Base-by-base conservation (phyloP, 1,140 invertebrate species). In the Orchesella cincta region DNA sequence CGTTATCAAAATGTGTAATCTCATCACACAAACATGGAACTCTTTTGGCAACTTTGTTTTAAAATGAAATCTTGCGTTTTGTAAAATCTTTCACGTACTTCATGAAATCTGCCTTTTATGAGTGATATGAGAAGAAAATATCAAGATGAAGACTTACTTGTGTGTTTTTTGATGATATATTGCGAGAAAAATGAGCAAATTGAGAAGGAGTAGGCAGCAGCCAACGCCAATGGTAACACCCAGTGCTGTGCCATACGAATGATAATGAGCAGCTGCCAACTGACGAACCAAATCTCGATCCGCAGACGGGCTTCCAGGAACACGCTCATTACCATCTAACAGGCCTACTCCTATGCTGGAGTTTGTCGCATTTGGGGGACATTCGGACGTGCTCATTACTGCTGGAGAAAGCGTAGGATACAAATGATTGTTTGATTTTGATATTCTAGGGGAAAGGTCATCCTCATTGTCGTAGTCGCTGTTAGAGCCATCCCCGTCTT, bases 141-240 rank as follows among this genome's bases (percentile, higher is more conserved):
- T 26, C 31, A 67, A 67, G 23, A 67, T 8, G 23, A 57, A n/a
- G 23, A 33, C 78, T 81, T 74, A 82, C 81, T 46, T 82, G 74
- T 80, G 79, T 57, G 81, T 80, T 70, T 82, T 82, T 83, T 94
- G 93, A 83, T 94, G 93, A 84, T 94, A 95, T 76, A 96, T 93
- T 64, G 92, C 94, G 1, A 93, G 92, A 83, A 95, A 95, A 71
- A 96, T 92, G 57, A 96, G 86, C 85, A 95, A 90, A 85, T 97
- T 96, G 18, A 96, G 88, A 1, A 95, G 89, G 2, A 97, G 87
- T 1, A 97, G 88, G 57, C 93, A 92, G 83, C 93, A 94, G 0
- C 94, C 94, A 26, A 96, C 91, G 0, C 93, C 93, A 18, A 96
- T 92, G 0, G 93, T 95, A n/a, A 95, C 91, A 18, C 91, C 92